Evolutionary conservation across 2,888 invertebrate species (phyloP), one percentile per base, ranked within the genome.

Genomic region (Mycalesis mineus): DNA sequence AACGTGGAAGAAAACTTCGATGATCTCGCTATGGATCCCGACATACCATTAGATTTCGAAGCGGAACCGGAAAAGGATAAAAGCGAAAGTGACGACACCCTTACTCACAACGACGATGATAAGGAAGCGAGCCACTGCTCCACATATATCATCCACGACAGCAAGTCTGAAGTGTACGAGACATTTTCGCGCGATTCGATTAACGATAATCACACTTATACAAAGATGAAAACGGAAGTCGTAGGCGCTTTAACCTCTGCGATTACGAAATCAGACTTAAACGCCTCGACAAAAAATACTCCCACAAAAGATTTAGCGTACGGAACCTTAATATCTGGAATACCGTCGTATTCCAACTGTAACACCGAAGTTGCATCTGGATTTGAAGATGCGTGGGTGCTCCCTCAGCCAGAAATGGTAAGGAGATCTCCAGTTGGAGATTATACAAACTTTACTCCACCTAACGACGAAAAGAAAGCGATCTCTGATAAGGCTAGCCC

Each of bases 1-100:
- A 92, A 92, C 68, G 88, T 92, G 33, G 92, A 92, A 69, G 92
- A 92, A 58, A 89, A 90, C 63, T 90, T 90, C 67, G 90, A 90
- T 58, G 90, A 90, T 65, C 70, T 89, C 9, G 85, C 77, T 2
- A 70, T 82, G 73, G 89, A 89, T 50, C 74, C 82, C 9, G 88
- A 88, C 7, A 62, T 78, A 1, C 76, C 80, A 0, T 41, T 65
- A 9, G 78, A 80, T 2, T 73, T 75, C 51, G 78, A 77, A 54
- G 64, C 60, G 2, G 73, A 73, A 7, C 71, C 72, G 37, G 77
- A 79, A 11, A 76, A 73, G 45, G 80, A 75, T 11, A 74, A 80
- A 60, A 88, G 88, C 60, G 86, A 84, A 7, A 87, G 87, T 65
- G 82, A 79, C 7, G 80, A 82, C 58, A 89, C 88, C 0, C 70